These are phyloP conservation scores for Geopemphigus sp. DNA, from an alignment of 1,140 invertebrate genomes.

Conservation along the genomic window DNA sequence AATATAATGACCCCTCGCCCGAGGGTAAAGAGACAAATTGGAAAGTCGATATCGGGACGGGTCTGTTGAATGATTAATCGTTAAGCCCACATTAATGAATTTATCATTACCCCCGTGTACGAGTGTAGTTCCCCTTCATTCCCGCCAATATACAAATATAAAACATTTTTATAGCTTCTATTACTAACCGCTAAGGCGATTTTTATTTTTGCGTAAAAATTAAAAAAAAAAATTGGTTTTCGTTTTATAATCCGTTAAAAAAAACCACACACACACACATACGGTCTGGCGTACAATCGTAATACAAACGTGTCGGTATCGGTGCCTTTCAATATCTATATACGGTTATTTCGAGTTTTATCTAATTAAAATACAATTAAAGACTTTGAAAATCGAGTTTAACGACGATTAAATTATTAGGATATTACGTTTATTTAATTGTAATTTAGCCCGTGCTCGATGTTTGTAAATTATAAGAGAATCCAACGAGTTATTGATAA, in stretches of 20 bases:
- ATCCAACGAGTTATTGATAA: too few relatives aligned
- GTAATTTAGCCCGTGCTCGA: too few relatives aligned
- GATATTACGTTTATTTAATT: too few relatives aligned
- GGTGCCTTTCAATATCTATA: too few relatives aligned
- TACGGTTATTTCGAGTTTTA: too few relatives aligned
- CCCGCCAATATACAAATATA: slow-evolving; percentile 26
- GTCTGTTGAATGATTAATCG: slow-evolving; percentile 33
- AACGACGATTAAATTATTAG: too few relatives aligned
- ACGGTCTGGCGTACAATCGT: too few relatives aligned
- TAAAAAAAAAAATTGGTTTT: slow-evolving; percentile 6
- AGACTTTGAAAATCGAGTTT: too few relatives aligned
- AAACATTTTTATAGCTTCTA: slow-evolving; percentile 1
- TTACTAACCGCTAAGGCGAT: not conserved
- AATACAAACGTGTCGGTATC: too few relatives aligned
- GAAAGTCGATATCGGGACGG: slow-evolving; percentile 30
- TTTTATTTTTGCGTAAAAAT: slow-evolving; percentile 1
- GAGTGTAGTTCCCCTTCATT: not conserved
- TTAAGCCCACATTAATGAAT: slow-evolving; percentile 27
- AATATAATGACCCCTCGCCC: not conserved
- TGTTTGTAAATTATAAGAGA: too few relatives aligned
- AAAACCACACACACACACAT: too few relatives aligned
- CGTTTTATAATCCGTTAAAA: not conserved
- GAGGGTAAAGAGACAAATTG: slow-evolving; percentile 40
- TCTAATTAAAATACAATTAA: too few relatives aligned
- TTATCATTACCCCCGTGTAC: slow-evolving; percentile 30